Evolutionary conservation across 2,113 vertebrate genomes (phyloP), one percentile per base, ranked within the genome.

Genomic region (Charadrius vociferus): DNA sequence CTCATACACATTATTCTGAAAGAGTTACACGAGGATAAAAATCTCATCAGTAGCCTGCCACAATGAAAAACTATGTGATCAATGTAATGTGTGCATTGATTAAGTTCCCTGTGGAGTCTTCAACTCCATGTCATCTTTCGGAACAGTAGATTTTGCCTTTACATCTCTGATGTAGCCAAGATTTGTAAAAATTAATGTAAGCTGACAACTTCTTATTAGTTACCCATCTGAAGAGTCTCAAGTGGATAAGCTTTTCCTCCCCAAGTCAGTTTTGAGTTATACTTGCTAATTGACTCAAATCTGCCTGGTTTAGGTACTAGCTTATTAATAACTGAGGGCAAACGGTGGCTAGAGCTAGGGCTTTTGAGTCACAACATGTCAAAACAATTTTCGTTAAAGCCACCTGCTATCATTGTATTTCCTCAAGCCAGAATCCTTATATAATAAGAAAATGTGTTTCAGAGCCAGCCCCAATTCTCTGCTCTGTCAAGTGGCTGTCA

Each of bases 141-240:
- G 75, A 84, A 43, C 13, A 26, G 29, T 81, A 68, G 68, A 83
- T 92, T 95, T 94, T 95, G 74, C 61, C 63, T 93, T 58, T 86
- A 49, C 26, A 27, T 83, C 81, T 91, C 63, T 47, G 55, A 66
- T 66, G 24, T 41, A 86, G 78, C 68, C 83, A 92, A 73, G 53
- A 88, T 34, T 20, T 90, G 86, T 86, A 86, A 93, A 94, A 92
- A 93, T 66, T 95, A 90, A 96, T 94, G 49, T 84, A 81, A 96
- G n/a, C 52, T 92, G 95, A 95, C 81, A 97, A 84, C 23, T 66
- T 87, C 87, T 68, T 95, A 91, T 91, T 93, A 90, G 74, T 82
- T 95, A 81, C 77, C 68, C 39, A 75, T 86, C 72, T 88, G 68
- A 97, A 66, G 92, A 68, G 41, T 92, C 92, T 96, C 85, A 67